A percentile compares a stretch with the other conserved stretches of the same genome.
phyloP scores from a whole-genome alignment of 2,113 vertebrate genomes.

The Anser cygnoides region DNA sequence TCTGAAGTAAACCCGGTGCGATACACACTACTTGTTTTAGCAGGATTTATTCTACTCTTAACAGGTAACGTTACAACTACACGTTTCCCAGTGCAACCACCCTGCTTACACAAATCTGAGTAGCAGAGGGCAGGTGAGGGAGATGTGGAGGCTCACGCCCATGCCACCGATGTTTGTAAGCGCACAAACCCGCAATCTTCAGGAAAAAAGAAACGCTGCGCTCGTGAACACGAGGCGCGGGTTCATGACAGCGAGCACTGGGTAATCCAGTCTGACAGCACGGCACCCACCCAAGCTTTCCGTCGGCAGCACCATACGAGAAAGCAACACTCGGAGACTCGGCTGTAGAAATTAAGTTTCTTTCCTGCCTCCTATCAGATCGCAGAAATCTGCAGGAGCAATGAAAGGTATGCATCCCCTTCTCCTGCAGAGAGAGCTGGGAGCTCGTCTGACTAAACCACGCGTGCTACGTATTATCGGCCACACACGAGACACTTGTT shows the following conservation, averaged over 20 bases:
- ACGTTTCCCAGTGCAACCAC: not conserved
- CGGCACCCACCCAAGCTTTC: not conserved
- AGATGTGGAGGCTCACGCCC: not conserved
- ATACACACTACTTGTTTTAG: not conserved
- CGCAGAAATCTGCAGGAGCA: not conserved
- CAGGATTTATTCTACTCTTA: not conserved
- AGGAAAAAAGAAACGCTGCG: not conserved
- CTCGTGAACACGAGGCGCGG: rapidly evolving
- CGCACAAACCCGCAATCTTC: not conserved
- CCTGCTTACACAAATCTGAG: not conserved
- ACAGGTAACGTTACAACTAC: not conserved
- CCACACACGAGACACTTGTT: not conserved
- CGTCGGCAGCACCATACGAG: not conserved
- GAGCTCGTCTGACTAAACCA: not conserved
- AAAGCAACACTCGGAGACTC: not conserved
- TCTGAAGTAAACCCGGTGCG: not conserved
- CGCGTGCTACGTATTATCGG: not conserved
- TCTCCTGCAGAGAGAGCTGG: slow-evolving; percentile 4
- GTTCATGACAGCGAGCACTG: not conserved
- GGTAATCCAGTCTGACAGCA: not conserved
- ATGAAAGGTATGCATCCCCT: not conserved
- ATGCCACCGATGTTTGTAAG: not conserved
- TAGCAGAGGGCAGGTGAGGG: not conserved
- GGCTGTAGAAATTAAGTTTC: not conserved
- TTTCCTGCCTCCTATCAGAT: not conserved